Evolutionary conservation across 2,113 vertebrate genomes (phyloP), one percentile per base, ranked within the genome.

Genomic region (Machaerirhynchus nigripectus): DNA sequence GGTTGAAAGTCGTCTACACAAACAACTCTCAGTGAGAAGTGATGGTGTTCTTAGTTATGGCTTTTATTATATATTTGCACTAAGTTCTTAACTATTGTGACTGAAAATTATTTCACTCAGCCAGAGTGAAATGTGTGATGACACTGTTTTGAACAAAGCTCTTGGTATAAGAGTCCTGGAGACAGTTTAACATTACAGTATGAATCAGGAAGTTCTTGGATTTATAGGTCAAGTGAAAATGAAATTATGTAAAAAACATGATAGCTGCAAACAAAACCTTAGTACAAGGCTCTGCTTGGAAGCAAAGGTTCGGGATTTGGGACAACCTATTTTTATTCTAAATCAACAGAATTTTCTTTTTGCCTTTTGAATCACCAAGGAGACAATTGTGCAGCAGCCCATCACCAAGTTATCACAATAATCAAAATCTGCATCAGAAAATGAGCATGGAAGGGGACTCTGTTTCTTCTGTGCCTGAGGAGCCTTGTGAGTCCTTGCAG

Each of bases 221-320:
- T 90, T 94, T 90, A 59, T 27, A 77, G 42, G 15, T 92, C 47
- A 74, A 39, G 59, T 86, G 70, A 91, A 88, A 95, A 91, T 55
- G 9, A 70, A 80, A 55, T 83, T 35, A 37, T 39, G 5, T 77
- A 70, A 59, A 85, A 84, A 88, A 83, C 14, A 19, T 0, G 0
- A 65, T 59, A 80, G 15, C 53, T 80, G 46, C 46, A 81, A 89
- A 87, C 5, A 14, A 88, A 85, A 50, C 16, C 44, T 69, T 65
- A 73, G 31, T 68, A 57, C 15, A 55, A 83, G 40, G 15, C 9
- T 64, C 17, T 47, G 9, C 55, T 55, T 81, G 82, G 82, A 94
- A 81, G 19, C 7, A 83, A 73, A 76, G 19, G 17, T 42, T 73
- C 30, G 59, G 68, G 57, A 83, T 80, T 47, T 35, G 5, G 10